These are phyloP conservation scores for Sebastes trivittatus DNA, from an alignment of 2,797 vertebrate genomes.

Conservation along the genomic window DNA sequence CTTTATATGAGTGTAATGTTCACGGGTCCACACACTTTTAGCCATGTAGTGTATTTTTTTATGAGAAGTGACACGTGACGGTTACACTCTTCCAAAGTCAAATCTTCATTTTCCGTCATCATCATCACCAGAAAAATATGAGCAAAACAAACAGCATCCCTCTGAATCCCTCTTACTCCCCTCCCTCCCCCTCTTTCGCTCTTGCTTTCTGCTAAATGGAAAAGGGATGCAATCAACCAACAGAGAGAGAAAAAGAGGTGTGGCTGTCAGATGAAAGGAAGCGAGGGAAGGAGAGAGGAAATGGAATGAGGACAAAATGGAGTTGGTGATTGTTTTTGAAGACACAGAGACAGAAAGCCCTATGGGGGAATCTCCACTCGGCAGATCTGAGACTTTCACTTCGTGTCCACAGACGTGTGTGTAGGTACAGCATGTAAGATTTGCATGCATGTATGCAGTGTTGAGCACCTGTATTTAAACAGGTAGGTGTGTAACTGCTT, in stretches of 20 bases:
- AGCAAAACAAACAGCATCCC: conserved; percentile 10
- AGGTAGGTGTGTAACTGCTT: neutral
- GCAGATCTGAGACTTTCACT: conserved; percentile 52
- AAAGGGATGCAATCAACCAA: conserved; percentile 68
- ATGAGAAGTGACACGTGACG: neutral
- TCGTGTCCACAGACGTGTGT: conserved; percentile 12
- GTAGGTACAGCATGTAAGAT: neutral
- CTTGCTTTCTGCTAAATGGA: conserved; percentile 55
- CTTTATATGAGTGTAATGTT: neutral
- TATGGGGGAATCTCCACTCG: conserved; percentile 48
- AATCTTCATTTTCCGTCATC: neutral
- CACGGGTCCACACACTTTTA: neutral
- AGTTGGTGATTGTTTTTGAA: conserved; percentile 62
- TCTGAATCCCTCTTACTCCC: neutral
- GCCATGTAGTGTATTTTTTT: neutral
- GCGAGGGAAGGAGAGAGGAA: conserved; percentile 33
- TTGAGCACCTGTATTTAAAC: conserved; percentile 5
- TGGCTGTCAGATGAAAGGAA: conserved; percentile 67
- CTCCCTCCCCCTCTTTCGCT: neutral
- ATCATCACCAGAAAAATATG: neutral
- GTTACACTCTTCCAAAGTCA: neutral
- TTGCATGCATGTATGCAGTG: neutral
- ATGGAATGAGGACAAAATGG: conserved; percentile 42
- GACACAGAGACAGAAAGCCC: conserved; percentile 52
- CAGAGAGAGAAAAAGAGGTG: conserved; percentile 52